Conservation (phyloP, 1,140 invertebrate genomes). For the Paralvinella palmiformis region DNA sequence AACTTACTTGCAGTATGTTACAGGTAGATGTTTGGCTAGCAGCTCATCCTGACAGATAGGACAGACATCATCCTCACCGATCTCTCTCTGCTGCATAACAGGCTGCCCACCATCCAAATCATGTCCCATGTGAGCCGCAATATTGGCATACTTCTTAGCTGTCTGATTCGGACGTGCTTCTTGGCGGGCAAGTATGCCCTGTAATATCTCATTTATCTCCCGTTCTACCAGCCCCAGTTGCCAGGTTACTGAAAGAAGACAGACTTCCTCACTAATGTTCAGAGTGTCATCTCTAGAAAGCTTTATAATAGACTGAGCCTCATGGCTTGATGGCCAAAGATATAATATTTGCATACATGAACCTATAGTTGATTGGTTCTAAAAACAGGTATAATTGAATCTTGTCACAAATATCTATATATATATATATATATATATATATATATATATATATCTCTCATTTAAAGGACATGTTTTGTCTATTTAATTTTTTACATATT, state of each 20-base stretch:
- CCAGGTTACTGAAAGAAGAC: slow-evolving; percentile 45
- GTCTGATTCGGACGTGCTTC: background rate
- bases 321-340: too few relatives aligned
- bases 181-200: slow-evolving; percentile 24
- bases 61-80: slow-evolving; percentile 47
- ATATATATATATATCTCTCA: too few relatives aligned
- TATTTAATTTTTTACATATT: too few relatives aligned
- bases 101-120: background rate
- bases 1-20: slow-evolving; percentile 49
- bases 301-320: too few relatives aligned
- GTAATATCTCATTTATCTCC: slow-evolving; percentile 46
- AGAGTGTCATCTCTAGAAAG: too few relatives aligned
- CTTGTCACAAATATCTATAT: too few relatives aligned
- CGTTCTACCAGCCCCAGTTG: slow-evolving; percentile 47
- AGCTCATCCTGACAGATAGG: slow-evolving; percentile 52
- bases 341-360: too few relatives aligned
- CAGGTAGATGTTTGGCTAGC: slow-evolving; percentile 42
- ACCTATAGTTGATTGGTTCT: too few relatives aligned
- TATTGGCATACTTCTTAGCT: background rate
- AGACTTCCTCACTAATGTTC: too few relatives aligned
- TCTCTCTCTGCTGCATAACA: slow-evolving; percentile 37
- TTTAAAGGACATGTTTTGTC: too few relatives aligned
- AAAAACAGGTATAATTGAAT: too few relatives aligned
- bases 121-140: background rate
- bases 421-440: too few relatives aligned